Conservation (phyloP, 2,113 vertebrate species). For the Pterocles orientalis region DNA sequence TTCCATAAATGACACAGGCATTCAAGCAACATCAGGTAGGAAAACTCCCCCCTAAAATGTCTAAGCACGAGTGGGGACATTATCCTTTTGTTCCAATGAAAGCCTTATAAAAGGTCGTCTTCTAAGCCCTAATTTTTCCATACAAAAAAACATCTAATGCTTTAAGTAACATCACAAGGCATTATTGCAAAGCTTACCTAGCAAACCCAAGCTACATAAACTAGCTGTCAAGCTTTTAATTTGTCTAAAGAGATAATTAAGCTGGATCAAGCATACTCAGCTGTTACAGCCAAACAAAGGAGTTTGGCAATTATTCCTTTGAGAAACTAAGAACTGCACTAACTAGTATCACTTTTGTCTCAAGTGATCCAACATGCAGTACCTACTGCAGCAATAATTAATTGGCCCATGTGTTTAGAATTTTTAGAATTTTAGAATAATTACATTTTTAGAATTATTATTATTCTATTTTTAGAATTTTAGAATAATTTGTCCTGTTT, state of each 20-base stretch:
- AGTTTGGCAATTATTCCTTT: constrained; percentile 21
- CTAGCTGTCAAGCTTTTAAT: constrained; percentile 49
- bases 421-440: background rate
- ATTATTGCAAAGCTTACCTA: constrained; percentile 5
- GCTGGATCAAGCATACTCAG: constrained; percentile 12
- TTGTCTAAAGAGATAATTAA: constrained; percentile 54
- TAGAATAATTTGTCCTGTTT: background rate
- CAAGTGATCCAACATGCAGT: background rate
- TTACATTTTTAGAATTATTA: background rate
- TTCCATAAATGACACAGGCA: background rate
- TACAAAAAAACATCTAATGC: background rate
- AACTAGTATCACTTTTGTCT: constrained; percentile 1
- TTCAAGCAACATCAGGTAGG: background rate
- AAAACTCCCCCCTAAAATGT: background rate
- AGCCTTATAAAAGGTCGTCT: background rate
- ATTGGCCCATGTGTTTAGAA: background rate
- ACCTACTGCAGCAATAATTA: background rate
- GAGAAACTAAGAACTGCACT: background rate
- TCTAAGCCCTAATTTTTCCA: background rate
- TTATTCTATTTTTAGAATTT: background rate
- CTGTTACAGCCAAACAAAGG: constrained; percentile 1
- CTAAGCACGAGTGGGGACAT: background rate
- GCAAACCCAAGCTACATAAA: constrained; percentile 30
- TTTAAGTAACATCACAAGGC: background rate
- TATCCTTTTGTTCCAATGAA: background rate